Evolutionary conservation across 1,140 invertebrate species (phyloP).

Genomic region (Nasonia vitripennis): DNA sequence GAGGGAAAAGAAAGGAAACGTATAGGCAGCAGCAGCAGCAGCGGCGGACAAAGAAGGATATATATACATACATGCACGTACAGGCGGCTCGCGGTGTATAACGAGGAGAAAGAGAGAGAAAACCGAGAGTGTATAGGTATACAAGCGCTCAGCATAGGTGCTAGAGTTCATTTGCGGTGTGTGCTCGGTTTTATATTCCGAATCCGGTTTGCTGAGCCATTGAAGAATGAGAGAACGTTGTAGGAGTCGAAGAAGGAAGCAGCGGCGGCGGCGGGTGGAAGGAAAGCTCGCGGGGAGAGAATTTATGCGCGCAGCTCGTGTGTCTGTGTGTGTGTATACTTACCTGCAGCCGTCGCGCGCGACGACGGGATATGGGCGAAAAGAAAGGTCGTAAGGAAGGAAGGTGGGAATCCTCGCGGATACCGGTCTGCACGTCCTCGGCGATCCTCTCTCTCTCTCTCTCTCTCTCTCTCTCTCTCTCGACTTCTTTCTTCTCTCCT

Average conservation of each 20-base stretch:
- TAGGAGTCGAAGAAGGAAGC: conserved; percentile 13
- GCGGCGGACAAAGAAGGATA: conserved; percentile 54
- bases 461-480: neutral
- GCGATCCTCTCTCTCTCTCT: neutral
- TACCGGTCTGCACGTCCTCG: conserved; percentile 24
- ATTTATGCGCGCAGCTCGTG: neutral
- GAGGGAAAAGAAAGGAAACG: conserved; percentile 53
- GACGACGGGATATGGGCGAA: conserved; percentile 40
- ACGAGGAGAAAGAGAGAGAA: neutral
- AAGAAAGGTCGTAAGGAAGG: conserved; percentile 49
- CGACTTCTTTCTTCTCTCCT: conserved; percentile 25
- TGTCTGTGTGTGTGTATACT: neutral
- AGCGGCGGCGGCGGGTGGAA: conserved; percentile 26
- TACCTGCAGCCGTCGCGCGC: neutral
- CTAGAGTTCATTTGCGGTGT: conserved; percentile 23
- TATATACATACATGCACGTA: neutral
- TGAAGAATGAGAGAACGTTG: conserved; percentile 47
- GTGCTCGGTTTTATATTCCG: conserved; percentile 46
- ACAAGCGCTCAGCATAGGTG: neutral
- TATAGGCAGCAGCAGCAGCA: conserved; percentile 56
- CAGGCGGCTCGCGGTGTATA: neutral
- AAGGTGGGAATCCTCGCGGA: conserved; percentile 49
- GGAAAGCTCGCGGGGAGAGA: conserved; percentile 17
- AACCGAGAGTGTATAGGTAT: neutral
- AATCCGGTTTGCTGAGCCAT: conserved; percentile 68